phyloP scores from a whole-genome alignment of 2,113 vertebrate genomes.

The Chamaetylas fuelleborni region DNA sequence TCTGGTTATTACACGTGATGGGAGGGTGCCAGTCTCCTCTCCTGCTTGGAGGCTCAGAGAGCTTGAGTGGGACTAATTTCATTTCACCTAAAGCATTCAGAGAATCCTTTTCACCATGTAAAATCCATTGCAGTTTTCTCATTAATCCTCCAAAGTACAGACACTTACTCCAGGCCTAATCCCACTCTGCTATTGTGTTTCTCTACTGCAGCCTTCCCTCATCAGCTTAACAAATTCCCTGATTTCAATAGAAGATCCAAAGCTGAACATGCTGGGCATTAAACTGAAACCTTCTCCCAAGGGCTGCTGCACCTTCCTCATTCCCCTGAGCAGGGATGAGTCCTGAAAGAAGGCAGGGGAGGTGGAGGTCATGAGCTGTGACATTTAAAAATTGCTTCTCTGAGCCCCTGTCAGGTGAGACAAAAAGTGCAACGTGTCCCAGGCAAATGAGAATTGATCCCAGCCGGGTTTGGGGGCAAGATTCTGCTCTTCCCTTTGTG shows the following conservation, averaged over 20 bases:
- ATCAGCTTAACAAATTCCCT: slow-evolving; percentile 68
- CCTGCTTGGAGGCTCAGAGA: slow-evolving; percentile 3
- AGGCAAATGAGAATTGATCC: slow-evolving; percentile 59
- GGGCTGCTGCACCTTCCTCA: neutral
- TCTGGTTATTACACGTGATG: slow-evolving; percentile 2
- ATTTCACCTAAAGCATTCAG: slow-evolving; percentile 61
- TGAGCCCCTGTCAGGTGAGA: slow-evolving; percentile 16
- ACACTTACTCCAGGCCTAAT: slow-evolving; percentile 69
- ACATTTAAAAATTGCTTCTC: slow-evolving; percentile 56
- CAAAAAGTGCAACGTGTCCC: neutral
- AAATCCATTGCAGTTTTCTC: slow-evolving; percentile 68
- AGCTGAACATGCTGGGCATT: slow-evolving; percentile 49
- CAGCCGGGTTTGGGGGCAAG: neutral
- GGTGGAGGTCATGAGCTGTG: slow-evolving; percentile 21
- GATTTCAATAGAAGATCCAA: slow-evolving; percentile 49
- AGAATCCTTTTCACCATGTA: slow-evolving; percentile 66
- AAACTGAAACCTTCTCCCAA: slow-evolving; percentile 33
- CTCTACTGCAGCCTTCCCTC: slow-evolving; percentile 59
- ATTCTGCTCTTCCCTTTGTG: neutral
- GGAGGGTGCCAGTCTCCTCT: slow-evolving; percentile 18
- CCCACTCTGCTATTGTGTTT: slow-evolving; percentile 66
- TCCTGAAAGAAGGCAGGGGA: neutral
- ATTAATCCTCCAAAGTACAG: slow-evolving; percentile 70
- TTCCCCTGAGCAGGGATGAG: neutral
- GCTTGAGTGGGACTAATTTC: slow-evolving; percentile 56